These are phyloP conservation scores for Sylvilagus bachmani DNA, from an alignment of 2,113 vertebrate genomes.

Conservation along the genomic window DNA sequence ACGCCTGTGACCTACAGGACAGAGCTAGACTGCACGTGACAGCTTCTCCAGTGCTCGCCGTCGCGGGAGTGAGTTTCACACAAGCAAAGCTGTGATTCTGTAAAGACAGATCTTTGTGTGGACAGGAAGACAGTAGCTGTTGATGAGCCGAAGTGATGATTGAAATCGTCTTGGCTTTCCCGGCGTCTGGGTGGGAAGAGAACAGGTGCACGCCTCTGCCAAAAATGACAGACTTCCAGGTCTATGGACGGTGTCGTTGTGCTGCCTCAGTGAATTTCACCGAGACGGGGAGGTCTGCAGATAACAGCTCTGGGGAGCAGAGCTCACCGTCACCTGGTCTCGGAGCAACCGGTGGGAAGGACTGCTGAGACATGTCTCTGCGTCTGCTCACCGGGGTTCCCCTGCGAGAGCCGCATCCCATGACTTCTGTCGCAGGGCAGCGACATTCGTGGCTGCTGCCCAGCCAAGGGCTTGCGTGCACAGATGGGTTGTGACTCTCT, in stretches of 20 bases:
- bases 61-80: slow-evolving; percentile 72
- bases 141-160: slow-evolving; percentile 88
- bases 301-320: slow-evolving; percentile 80
- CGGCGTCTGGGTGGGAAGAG: slow-evolving; percentile 91
- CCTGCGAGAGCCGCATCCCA: slow-evolving; percentile 65
- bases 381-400: slow-evolving; percentile 72
- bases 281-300: slow-evolving; percentile 88
- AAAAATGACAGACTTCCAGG: slow-evolving; percentile 89
- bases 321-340: slow-evolving; percentile 84
- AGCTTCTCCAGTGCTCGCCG: neutral
- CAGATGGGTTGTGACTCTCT: neutral
- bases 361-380: slow-evolving; percentile 71
- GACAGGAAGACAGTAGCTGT: slow-evolving; percentile 75
- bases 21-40: accelerated
- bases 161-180: slow-evolving; percentile 90
- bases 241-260: slow-evolving; percentile 89
- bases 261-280: slow-evolving; percentile 88
- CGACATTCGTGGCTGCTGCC: neutral
- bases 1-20: too few relatives aligned
- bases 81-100: slow-evolving; percentile 62
- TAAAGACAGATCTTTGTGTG: slow-evolving; percentile 81
- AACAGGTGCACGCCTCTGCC: slow-evolving; percentile 93
- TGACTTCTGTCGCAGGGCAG: slow-evolving; percentile 65
- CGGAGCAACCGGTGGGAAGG: slow-evolving; percentile 85
- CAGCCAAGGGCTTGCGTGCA: slow-evolving; percentile 11